These are phyloP conservation scores for Cheilosia soror DNA, from an alignment of 2,888 invertebrate genomes.

Conservation along the genomic window DNA sequence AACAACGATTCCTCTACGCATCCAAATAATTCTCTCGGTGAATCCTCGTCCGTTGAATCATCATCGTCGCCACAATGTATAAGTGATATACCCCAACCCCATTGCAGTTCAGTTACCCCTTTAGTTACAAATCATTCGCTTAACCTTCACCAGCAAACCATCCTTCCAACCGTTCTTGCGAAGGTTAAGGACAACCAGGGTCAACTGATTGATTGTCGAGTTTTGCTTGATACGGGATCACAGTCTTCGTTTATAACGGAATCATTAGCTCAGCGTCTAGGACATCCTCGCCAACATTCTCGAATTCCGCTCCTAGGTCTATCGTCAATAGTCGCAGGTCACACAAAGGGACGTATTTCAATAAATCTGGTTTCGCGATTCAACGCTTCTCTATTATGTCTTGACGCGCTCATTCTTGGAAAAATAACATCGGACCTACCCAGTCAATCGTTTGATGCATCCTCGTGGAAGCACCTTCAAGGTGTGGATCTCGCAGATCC, in stretches of 20 bases:
- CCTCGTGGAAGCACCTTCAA: slow-evolving; percentile 27
- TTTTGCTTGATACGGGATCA: not conserved
- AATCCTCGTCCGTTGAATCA: not conserved
- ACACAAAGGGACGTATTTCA: slow-evolving; percentile 5
- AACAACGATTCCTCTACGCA: too few relatives aligned
- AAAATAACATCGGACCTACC: slow-evolving; percentile 19
- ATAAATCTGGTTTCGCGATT: not conserved
- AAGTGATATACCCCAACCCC: not conserved
- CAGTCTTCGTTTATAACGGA: not conserved
- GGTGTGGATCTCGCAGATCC: slow-evolving; percentile 57
- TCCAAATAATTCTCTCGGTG: not conserved
- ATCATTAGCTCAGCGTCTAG: not conserved
- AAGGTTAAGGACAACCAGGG: slow-evolving; percentile 2
- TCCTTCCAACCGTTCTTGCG: not conserved
- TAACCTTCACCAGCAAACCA: not conserved
- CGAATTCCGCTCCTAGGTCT: not conserved
- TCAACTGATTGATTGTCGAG: not conserved
- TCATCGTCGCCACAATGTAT: not conserved
- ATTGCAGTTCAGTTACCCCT: not conserved
- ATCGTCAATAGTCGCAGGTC: not conserved
- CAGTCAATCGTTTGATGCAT: not conserved
- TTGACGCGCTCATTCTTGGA: slow-evolving; percentile 10
- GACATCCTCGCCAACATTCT: not conserved
- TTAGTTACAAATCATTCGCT: not conserved
- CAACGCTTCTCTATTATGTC: not conserved